Evolutionary conservation across 2,113 vertebrate genomes (phyloP).

Genomic region (Coracopsis vasa): DNA sequence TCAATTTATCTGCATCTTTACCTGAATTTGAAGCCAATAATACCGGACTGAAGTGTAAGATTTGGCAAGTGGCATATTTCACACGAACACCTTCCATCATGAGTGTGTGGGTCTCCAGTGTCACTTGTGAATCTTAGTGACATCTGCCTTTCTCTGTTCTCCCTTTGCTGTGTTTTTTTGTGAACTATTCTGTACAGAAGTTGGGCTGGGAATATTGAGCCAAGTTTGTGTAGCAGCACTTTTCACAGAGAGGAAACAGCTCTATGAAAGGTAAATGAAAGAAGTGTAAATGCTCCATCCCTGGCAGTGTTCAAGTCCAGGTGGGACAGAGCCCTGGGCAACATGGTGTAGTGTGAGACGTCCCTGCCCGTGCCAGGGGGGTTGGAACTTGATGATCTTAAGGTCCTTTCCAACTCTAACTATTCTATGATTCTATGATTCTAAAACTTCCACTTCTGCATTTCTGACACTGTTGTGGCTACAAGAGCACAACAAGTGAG

Average conservation of each 20-base stretch:
- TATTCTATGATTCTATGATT: background rate
- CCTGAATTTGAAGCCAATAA: background rate
- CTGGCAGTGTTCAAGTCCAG: background rate
- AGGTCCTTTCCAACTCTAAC: background rate
- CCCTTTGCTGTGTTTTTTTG: background rate
- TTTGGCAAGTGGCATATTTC: background rate
- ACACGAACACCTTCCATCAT: background rate
- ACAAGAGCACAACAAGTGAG: accelerated
- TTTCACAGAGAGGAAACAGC: background rate
- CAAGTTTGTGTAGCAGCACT: background rate
- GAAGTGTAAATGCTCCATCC: background rate
- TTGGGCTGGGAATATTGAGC: background rate
- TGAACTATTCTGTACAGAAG: background rate
- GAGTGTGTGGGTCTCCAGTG: background rate
- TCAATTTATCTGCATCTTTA: background rate
- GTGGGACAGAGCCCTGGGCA: background rate
- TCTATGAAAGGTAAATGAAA: background rate
- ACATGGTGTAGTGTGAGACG: background rate
- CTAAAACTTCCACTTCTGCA: background rate
- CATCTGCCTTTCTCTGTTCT: background rate
- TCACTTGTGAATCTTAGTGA: background rate
- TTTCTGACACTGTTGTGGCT: background rate
- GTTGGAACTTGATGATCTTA: background rate
- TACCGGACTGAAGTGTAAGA: background rate
- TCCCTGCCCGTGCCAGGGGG: background rate